Conservation (phyloP, 2,888 invertebrate species). For the Imbricaverruca yamaguchii region DNA sequence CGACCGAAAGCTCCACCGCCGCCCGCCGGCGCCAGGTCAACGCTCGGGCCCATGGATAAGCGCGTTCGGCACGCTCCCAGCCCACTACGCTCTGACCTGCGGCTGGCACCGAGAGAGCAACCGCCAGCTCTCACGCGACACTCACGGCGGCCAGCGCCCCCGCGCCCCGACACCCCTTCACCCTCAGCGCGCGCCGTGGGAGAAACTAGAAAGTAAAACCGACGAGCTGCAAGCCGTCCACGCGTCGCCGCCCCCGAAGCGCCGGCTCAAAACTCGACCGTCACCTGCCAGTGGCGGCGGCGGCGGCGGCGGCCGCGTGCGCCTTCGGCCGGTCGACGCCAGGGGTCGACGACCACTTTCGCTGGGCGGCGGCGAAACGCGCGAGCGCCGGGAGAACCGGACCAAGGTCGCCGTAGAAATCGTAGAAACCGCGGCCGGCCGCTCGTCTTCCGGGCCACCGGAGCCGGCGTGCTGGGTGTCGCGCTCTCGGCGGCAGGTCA, state of each 20-base stretch:
- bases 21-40: too few relatives aligned
- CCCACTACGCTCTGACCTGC: too few relatives aligned
- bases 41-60: too few relatives aligned
- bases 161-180: not conserved
- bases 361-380: not conserved
- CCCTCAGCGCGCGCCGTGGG: not conserved
- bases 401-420: not conserved
- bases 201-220: constrained; percentile 7
- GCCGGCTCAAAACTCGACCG: not conserved
- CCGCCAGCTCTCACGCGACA: too few relatives aligned
- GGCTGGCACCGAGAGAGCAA: too few relatives aligned
- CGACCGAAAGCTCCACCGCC: too few relatives aligned
- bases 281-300: too few relatives aligned
- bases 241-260: not conserved
- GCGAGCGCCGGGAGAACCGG: not conserved
- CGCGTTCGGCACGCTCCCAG: too few relatives aligned
- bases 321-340: not conserved
- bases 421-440: not conserved
- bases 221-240: not conserved
- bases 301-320: too few relatives aligned
- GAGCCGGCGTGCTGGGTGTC: too few relatives aligned
- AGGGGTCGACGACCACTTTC: constrained; percentile 10
- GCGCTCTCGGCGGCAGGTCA: too few relatives aligned
- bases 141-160: not conserved
- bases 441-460: not conserved